These are phyloP conservation scores for Aplysina aerophoba DNA, from an alignment of 37 sponge, comb jelly and placozoan species.

Conservation along the genomic window DNA sequence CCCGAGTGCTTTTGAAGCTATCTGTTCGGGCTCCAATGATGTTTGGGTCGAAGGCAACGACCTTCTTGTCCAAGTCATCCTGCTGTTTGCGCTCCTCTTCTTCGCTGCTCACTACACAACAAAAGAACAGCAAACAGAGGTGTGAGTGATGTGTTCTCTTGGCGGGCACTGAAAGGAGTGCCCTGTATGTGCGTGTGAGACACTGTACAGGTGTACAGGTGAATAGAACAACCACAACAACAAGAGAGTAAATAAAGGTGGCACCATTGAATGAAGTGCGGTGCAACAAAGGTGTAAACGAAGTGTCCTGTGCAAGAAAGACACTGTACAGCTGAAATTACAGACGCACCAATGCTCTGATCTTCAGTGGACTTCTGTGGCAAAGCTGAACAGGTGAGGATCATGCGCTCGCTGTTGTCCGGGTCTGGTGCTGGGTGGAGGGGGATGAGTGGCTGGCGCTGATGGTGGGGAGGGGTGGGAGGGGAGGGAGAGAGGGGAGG, in stretches of 20 bases:
- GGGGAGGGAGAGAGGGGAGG: background rate
- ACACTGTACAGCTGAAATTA: too few species aligned
- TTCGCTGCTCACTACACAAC: background rate
- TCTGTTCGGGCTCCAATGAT: background rate
- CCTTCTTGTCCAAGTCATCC: slow-evolving; percentile 14
- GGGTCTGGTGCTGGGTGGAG: slow-evolving; percentile 51
- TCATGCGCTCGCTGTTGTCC: slow-evolving; percentile 38
- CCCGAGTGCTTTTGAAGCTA: slow-evolving; percentile 2
- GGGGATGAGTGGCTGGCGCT: slow-evolving; percentile 73
- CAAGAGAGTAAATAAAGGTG: too few species aligned
- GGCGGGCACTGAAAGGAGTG: background rate
- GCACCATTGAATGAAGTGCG: too few species aligned
- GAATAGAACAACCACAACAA: too few species aligned
- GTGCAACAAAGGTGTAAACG: too few species aligned
- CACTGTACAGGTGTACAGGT: background rate
- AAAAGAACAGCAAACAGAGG: slow-evolving; percentile 1
- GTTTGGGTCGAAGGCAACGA: slow-evolving; percentile 65
- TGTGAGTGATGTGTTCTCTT: background rate
- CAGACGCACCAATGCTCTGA: too few species aligned
- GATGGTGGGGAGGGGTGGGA: background rate
- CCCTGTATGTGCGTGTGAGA: background rate
- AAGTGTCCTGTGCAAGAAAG: too few species aligned
- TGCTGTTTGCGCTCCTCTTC: background rate
- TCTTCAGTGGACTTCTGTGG: slow-evolving; percentile 63
- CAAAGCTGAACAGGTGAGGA: slow-evolving; percentile 57